Evolutionary conservation across 2,888 invertebrate genomes (phyloP), one percentile per base, ranked within the genome.

Genomic region (Drosophila cognata): DNA sequence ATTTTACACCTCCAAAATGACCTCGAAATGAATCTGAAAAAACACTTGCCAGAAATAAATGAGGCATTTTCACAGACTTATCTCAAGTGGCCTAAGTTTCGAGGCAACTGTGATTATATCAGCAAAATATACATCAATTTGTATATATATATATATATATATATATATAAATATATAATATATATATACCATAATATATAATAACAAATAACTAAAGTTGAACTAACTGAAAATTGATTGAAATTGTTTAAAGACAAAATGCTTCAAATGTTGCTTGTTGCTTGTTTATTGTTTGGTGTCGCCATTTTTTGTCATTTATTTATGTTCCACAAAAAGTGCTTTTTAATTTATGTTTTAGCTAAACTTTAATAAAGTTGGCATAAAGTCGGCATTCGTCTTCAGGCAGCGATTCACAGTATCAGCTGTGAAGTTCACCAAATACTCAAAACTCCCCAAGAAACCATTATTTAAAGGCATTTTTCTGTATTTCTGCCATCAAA

Each of bases 281-380:
- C 0, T 7, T 21, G 7, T 41, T n/a, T n/a, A 1, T 7, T 43
- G 21, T 7, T 46, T 46, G 13, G 21, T 13, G 21, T 16, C 7
- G 1, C 1, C 2, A 4, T 16, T 4, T 21, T 16, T 25, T 8
- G 4, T 8, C 1, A 25, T 46, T 46, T 46, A 8, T 46, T 46
- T 16, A 8, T 25, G 16, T 16, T 8, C 1, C 25, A 4, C 0
- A 0, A 4, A 2, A 8, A 4, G 7, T 8, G 21, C 0, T 25
- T 8, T 1, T 8, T 8, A 25, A 46, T 7, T 16, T 8, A 18
- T 38, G 0, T 18, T 18, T 18, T 18, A 2, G 7, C 10, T 7
- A 7, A 13, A 7, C 7, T 46, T 4, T 1, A 21, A 21, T 13
- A 13, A 21, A 1, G 13, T 46, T 21, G 13, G 1, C 13, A 21